A percentile compares a stretch with the other conserved stretches of the same genome.
Conservation (phyloP, 2,888 invertebrate species). For the Melanostoma scalare region DNA sequence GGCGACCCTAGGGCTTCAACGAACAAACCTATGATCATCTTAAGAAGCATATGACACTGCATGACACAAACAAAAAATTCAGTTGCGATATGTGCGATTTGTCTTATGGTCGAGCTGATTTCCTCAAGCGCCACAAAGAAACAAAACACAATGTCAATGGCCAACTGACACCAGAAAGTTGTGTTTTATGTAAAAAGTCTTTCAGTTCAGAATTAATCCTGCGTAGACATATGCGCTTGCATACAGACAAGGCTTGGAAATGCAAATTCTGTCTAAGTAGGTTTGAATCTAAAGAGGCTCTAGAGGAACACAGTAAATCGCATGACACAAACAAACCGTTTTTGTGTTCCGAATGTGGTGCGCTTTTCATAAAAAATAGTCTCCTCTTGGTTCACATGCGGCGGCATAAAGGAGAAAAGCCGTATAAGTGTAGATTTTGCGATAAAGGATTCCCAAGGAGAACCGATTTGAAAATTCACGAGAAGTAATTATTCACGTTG, state of each 20-base stretch:
- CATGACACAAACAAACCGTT: conserved; percentile 84
- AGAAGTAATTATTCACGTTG: conserved; percentile 80
- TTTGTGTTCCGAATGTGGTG: conserved; percentile 85
- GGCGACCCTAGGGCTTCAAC: no score
- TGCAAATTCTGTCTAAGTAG: conserved; percentile 81
- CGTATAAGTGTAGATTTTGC: conserved; percentile 85
- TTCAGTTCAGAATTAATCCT: conserved; percentile 84
- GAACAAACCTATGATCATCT: no score
- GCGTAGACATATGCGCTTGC: conserved; percentile 82
- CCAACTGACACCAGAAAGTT: conserved; percentile 77
- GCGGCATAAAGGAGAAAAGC: conserved; percentile 85
- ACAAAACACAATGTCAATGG: conserved; percentile 76
- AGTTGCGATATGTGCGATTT: conserved; percentile 78
- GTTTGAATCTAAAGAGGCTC: conserved; percentile 82
- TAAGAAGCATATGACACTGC: conserved; percentile 82
- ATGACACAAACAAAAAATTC: conserved; percentile 81
- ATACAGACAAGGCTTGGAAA: conserved; percentile 80
- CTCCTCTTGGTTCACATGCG: conserved; percentile 85
- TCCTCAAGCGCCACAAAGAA: conserved; percentile 77
- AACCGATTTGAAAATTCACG: conserved; percentile 85
- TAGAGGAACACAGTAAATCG: conserved; percentile 84
- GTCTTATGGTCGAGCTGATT: conserved; percentile 76
- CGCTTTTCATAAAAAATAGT: conserved; percentile 84
- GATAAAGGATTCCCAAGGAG: conserved; percentile 84
- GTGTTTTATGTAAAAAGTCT: conserved; percentile 80